Conservation (phyloP, 2,888 invertebrate genomes). For the Yponomeuta sedellus region DNA sequence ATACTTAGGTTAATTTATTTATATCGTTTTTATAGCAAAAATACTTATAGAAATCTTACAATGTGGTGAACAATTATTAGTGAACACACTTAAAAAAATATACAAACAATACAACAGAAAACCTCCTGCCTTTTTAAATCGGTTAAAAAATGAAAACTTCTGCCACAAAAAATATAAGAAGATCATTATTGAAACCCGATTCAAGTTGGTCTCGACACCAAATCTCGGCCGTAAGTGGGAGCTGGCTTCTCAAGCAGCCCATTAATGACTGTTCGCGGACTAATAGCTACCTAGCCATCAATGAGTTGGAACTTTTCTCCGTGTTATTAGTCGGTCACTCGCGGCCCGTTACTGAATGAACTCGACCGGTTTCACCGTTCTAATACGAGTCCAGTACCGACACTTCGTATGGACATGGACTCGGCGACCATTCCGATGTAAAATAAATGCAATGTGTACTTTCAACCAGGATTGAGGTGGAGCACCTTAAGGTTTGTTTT, state of each 20-base stretch:
- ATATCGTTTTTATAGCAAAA: too few relatives aligned
- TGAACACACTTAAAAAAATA: too few relatives aligned
- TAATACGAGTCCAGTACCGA: constrained; percentile 28
- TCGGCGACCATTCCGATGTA: background rate
- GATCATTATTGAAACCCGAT: background rate
- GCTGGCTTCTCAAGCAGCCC: background rate
- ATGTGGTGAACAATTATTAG: too few relatives aligned
- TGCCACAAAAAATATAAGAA: background rate
- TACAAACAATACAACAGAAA: too few relatives aligned
- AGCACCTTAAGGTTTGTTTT: too few relatives aligned
- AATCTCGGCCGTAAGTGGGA: background rate
- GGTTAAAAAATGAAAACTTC: too few relatives aligned
- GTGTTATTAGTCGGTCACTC: constrained; percentile 21
- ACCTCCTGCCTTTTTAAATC: too few relatives aligned
- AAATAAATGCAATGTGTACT: background rate
- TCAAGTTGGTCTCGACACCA: background rate
- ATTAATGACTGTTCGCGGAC: constrained; percentile 11
- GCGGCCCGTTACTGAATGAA: constrained; percentile 45
- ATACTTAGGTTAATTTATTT: too few relatives aligned
- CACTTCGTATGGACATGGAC: background rate
- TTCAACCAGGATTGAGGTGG: too few relatives aligned
- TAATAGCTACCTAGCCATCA: constrained; percentile 13
- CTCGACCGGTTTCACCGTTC: constrained; percentile 39
- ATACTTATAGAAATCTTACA: too few relatives aligned
- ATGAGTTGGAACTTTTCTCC: constrained; percentile 29